Conservation (phyloP, 2,113 vertebrate species). For the Oncorhynchus gorbuscha region DNA sequence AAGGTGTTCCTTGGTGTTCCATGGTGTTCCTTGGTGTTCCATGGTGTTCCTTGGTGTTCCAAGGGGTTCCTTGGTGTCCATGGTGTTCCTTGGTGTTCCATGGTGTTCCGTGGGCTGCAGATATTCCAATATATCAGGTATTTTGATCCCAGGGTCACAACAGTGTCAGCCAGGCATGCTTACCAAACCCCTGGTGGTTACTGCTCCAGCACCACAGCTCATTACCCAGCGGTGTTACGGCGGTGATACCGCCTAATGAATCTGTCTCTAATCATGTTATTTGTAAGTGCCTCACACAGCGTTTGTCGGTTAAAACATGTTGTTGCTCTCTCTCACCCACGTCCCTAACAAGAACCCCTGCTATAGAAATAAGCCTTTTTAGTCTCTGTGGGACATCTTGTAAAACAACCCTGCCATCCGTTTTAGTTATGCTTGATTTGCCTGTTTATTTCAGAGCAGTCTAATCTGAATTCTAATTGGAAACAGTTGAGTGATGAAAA, state of each 20-base stretch:
- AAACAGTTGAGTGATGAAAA: slow-evolving; percentile 47
- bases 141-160: slow-evolving; percentile 50
- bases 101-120: slow-evolving; percentile 31
- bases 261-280: slow-evolving; percentile 54
- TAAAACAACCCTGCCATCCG: slow-evolving; percentile 38
- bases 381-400: slow-evolving; percentile 4
- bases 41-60: background rate
- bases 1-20: background rate
- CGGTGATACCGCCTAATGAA: slow-evolving; percentile 42
- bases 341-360: too few species aligned
- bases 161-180: slow-evolving; percentile 44
- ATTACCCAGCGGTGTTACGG: slow-evolving; percentile 50
- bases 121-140: slow-evolving; percentile 37
- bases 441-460: slow-evolving; percentile 44
- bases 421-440: slow-evolving; percentile 50
- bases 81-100: slow-evolving; percentile 1
- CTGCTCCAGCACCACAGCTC: slow-evolving; percentile 52
- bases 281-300: slow-evolving; percentile 46
- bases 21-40: background rate
- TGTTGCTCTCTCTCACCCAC: slow-evolving; percentile 10
- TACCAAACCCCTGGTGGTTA: slow-evolving; percentile 40
- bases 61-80: background rate
- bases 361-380: too few species aligned
- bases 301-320: slow-evolving; percentile 3
- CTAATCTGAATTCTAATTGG: slow-evolving; percentile 42